phyloP scores from a whole-genome alignment of 1,140 invertebrate species.

The Acarapis woodi region DNA sequence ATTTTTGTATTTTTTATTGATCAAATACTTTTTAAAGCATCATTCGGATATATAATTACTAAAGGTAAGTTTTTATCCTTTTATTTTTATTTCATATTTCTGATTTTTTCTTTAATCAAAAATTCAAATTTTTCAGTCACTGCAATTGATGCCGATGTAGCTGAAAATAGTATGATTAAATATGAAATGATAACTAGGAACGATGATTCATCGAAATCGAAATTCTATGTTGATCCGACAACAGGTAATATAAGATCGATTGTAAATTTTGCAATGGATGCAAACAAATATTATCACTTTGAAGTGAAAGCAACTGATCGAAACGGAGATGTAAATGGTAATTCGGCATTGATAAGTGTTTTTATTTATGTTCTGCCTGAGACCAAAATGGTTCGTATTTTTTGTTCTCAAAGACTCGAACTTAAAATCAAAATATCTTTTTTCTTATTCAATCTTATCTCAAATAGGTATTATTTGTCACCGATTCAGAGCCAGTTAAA shows the following conservation, averaged over 20 bases:
- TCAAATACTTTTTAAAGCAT: background rate
- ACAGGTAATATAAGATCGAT: conserved; percentile 40
- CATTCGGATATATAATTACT: background rate
- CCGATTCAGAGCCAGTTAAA: conserved; percentile 36
- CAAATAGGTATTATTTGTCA: conserved; percentile 41
- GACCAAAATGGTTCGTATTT: conserved; percentile 39
- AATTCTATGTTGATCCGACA: conserved; percentile 40
- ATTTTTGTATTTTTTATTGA: background rate
- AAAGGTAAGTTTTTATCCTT: background rate
- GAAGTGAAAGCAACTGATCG: conserved; percentile 61
- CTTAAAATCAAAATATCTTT: conserved; percentile 51
- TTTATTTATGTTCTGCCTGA: conserved; percentile 55
- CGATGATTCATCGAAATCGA: conserved; percentile 28
- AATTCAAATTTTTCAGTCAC: too few species aligned
- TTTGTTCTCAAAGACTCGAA: too few species aligned
- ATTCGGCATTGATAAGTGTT: conserved; percentile 45
- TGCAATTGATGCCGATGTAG: conserved; percentile 39
- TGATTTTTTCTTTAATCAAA: background rate
- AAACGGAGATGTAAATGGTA: conserved; percentile 37
- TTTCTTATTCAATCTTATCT: conserved; percentile 49
- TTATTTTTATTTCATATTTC: background rate
- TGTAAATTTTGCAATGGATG: conserved; percentile 29
- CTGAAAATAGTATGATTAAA: conserved; percentile 40
- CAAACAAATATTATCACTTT: conserved; percentile 42
- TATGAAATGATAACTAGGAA: conserved; percentile 34